These are phyloP conservation scores for Galerucella nymphaeae DNA, from an alignment of 2,888 invertebrate genomes.

Conservation along the genomic window DNA sequence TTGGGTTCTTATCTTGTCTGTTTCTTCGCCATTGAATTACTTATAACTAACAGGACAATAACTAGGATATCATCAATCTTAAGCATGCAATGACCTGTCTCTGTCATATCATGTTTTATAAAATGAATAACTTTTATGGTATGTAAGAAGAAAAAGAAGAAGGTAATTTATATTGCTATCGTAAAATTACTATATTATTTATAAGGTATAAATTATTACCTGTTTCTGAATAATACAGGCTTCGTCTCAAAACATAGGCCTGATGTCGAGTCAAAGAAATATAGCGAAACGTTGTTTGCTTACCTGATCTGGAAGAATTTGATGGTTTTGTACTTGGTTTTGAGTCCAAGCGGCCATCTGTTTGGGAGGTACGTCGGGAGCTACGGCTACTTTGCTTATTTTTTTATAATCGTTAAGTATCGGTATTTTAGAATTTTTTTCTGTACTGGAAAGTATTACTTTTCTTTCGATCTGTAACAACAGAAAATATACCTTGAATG, in stretches of 20 bases:
- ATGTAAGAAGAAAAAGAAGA: too few relatives aligned
- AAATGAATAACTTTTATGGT: not conserved
- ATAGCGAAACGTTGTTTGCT: not conserved
- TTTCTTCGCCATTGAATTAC: slow-evolving; percentile 20
- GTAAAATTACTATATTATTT: not conserved
- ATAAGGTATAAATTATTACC: not conserved
- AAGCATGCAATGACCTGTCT: not conserved
- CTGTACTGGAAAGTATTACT: slow-evolving; percentile 78
- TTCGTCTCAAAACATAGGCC: too few relatives aligned
- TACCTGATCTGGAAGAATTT: slow-evolving; percentile 64
- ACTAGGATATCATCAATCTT: slow-evolving; percentile 22
- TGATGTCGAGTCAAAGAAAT: too few relatives aligned
- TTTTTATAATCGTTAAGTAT: slow-evolving; percentile 80
- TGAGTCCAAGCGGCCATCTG: slow-evolving; percentile 79
- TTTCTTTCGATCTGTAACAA: slow-evolving; percentile 79
- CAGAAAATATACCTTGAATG: not conserved
- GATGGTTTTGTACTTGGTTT: slow-evolving; percentile 60
- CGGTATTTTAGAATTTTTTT: slow-evolving; percentile 83
- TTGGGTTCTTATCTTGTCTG: slow-evolving; percentile 6
- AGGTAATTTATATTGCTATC: not conserved
- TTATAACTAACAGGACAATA: slow-evolving; percentile 21
- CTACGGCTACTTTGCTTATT: slow-evolving; percentile 70
- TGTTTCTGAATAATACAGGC: not conserved
- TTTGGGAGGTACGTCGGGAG: slow-evolving; percentile 81
- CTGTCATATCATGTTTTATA: slow-evolving; percentile 2